Conservation (phyloP, 2,888 invertebrate species). For the Cremastinae sp. region DNA sequence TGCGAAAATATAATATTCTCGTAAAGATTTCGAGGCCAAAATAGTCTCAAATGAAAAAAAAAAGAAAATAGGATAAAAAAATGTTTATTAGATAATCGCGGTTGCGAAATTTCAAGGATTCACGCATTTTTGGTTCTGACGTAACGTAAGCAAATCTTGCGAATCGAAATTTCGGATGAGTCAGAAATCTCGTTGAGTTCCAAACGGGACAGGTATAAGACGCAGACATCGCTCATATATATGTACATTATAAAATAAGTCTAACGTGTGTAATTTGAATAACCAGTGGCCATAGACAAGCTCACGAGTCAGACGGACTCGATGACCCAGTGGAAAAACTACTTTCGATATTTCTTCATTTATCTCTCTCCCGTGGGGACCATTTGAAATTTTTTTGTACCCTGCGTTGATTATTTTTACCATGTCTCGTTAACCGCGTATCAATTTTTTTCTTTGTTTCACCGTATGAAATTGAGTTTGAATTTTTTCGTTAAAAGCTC, state of each 20-base stretch:
- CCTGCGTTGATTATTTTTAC: constrained; percentile 1
- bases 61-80: too few species aligned
- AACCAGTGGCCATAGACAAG: constrained; percentile 16
- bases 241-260: constrained; percentile 21
- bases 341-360: constrained; percentile 68
- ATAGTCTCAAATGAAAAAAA: too few species aligned
- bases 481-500: too few species aligned
- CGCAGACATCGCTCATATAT: background rate
- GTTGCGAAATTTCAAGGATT: background rate
- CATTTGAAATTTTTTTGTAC: constrained; percentile 20
- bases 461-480: too few species aligned
- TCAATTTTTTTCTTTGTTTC: constrained; percentile 11
- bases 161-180: too few species aligned
- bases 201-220: constrained; percentile 3
- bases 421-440: too few species aligned
- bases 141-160: too few species aligned
- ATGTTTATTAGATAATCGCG: too few species aligned
- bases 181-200: constrained; percentile 26
- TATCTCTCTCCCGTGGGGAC: constrained; percentile 19
- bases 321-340: constrained; percentile 47
- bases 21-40: too few species aligned
- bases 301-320: constrained; percentile 31
- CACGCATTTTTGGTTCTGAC: background rate
- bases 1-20: too few species aligned
- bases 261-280: constrained; percentile 21